Conservation (phyloP, 2,888 invertebrate species). For the Eupithecia insigniata region DNA sequence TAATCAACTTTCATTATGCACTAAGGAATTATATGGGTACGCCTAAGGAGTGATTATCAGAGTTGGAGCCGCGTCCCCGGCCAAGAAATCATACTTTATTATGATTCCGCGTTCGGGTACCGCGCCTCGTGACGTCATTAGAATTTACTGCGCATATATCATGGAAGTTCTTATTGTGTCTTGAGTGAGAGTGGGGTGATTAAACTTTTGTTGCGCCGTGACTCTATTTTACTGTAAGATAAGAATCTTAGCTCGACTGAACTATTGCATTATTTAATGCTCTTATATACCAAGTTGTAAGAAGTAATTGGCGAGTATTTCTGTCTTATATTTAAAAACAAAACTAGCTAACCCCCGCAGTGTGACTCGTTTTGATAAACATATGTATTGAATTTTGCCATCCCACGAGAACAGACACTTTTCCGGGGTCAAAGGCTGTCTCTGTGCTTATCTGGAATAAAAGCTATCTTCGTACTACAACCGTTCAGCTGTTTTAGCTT, state of each 20-base stretch:
- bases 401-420: background rate
- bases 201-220: slow-evolving; percentile 58
- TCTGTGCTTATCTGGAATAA: background rate
- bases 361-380: background rate
- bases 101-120: slow-evolving; percentile 74
- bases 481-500: background rate
- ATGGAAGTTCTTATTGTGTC: slow-evolving; percentile 66
- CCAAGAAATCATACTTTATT: slow-evolving; percentile 84
- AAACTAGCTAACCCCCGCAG: background rate
- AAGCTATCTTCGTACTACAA: background rate
- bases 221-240: slow-evolving; percentile 15
- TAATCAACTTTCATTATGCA: slow-evolving; percentile 85
- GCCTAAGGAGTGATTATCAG: slow-evolving; percentile 83
- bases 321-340: background rate
- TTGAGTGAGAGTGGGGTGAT: slow-evolving; percentile 66
- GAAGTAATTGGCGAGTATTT: background rate
- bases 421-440: background rate
- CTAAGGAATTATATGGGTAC: slow-evolving; percentile 84
- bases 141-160: slow-evolving; percentile 80
- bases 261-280: background rate
- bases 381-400: background rate
- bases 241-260: background rate
- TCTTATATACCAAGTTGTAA: background rate
- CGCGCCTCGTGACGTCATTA: slow-evolving; percentile 75
- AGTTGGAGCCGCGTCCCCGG: slow-evolving; percentile 78